These are phyloP conservation scores for Agelas oroides DNA, from an alignment of 37 sponge, comb jelly and placozoan genomes.

Conservation along the genomic window DNA sequence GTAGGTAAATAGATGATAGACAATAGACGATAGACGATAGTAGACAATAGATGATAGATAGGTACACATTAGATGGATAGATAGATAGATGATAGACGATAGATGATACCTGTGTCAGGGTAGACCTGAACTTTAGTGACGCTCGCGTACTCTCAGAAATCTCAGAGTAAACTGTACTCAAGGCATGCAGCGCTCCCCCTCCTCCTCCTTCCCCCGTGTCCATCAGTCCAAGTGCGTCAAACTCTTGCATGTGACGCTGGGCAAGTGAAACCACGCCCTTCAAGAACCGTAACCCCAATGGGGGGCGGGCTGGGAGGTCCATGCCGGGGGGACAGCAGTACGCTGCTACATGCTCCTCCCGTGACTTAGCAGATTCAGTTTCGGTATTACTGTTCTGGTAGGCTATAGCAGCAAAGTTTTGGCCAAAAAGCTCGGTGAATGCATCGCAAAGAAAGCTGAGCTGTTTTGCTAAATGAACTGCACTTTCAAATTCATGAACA, in stretches of 20 bases:
- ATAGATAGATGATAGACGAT: no score
- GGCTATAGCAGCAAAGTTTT: background rate
- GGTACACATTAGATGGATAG: no score
- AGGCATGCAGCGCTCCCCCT: constrained; percentile 5
- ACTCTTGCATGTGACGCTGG: constrained; percentile 25
- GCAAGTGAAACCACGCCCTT: constrained; percentile 9
- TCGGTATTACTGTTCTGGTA: background rate
- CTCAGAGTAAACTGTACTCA: constrained; percentile 22
- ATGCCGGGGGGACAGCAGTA: background rate
- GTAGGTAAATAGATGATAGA: no score
- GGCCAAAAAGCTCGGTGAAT: constrained; percentile 37
- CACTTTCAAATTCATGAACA: constrained; percentile 17
- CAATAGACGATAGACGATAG: no score
- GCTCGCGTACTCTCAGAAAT: constrained; percentile 27
- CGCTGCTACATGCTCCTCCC: no score
- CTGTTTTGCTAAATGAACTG: background rate
- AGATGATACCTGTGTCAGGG: background rate
- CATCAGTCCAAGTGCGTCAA: constrained; percentile 1
- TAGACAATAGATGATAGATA: no score
- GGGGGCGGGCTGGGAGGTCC: no score
- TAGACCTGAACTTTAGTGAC: constrained; percentile 24
- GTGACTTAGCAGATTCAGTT: background rate
- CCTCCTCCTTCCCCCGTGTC: background rate
- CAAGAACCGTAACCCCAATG: background rate
- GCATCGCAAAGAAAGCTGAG: constrained; percentile 7